A percentile compares a stretch with the other conserved stretches of the same genome.
These are phyloP conservation scores for Drosophila chauvacae DNA, from an alignment of 1,140 invertebrate genomes.

Conservation along the genomic window DNA sequence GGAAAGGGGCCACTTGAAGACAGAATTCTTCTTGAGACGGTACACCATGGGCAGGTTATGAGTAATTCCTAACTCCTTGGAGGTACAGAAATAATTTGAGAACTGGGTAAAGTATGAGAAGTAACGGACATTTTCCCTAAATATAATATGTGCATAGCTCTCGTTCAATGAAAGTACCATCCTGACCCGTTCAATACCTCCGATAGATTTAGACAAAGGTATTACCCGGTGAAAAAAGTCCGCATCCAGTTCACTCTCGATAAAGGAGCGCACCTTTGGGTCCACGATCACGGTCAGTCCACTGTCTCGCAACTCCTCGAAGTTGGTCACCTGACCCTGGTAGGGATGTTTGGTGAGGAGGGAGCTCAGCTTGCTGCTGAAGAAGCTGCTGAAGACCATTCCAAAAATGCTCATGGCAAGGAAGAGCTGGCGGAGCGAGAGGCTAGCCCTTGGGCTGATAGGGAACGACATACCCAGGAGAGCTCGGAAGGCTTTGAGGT, in stretches of 20 bases:
- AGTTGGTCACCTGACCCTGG: slow-evolving; percentile 1
- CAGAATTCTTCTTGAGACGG: background rate
- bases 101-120: background rate
- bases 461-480: slow-evolving; percentile 35
- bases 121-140: background rate
- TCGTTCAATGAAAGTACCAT: background rate
- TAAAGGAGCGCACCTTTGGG: background rate
- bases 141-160: background rate
- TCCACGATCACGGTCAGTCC: slow-evolving; percentile 10
- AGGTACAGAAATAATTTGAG: background rate
- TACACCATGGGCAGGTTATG: background rate
- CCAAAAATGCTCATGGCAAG: slow-evolving; percentile 42
- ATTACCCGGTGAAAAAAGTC: background rate
- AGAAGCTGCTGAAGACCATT: slow-evolving; percentile 34
- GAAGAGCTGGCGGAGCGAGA: slow-evolving; percentile 27
- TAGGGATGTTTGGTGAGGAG: slow-evolving; percentile 33
- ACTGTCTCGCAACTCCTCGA: slow-evolving; percentile 34
- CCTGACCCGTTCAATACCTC: background rate
- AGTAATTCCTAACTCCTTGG: background rate
- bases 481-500: slow-evolving; percentile 39
- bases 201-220: background rate
- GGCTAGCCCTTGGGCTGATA: background rate
- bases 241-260: background rate
- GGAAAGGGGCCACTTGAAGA: background rate
- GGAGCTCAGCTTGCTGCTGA: slow-evolving; percentile 42